Base-by-base conservation (phyloP, 2,888 invertebrate species). In the Heliconius cydno region DNA sequence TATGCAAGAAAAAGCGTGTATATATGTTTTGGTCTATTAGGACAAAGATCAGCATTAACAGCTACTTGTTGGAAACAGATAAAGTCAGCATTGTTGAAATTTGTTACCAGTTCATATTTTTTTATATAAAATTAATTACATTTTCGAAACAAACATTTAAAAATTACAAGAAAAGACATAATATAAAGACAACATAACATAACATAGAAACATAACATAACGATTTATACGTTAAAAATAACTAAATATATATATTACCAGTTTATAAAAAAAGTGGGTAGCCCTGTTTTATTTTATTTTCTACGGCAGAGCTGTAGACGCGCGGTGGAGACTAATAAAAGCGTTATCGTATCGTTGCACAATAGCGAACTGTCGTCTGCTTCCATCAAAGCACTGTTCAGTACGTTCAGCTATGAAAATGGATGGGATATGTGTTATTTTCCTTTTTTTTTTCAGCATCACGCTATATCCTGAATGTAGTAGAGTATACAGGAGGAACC, bases 261-360 rank as follows among this genome's bases (percentile, higher is more conserved):
- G 22, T 67, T 70, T 38, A 75, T 60, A 67, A 76, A 77, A 77
- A 78, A 80, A 77, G 79, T 77, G 77, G 66, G 65, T 76, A 67
- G 72, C 77, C 79, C 0, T 81, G 75, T 84, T 84, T 84, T 85
- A 84, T 85, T 86, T 88, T 86, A 86, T 88, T 85, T 86, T 84
- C 85, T 86, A 87, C 87, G 60, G 77, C 46, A 68, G 77, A 82
- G 38, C 38, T 75, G 46, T 75, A 75, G 65, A 41, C 30, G 75
- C 65, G 85, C 86, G 80, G 84, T 84, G 85, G 80, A 81, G 85
- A 88, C 91, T 92, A 92, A 92, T 94, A 94, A 93, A 93, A 93
- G 87, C 92, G 90, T 91, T 94, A 93, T 93, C 93, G 91, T 91
- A 92, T 91, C 89, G 89, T 89, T 78, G 87, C 90, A 93, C 94